A percentile compares a stretch with the other conserved stretches of the same genome.
phyloP scores from a whole-genome alignment of 2,797 vertebrate species.

The Poeciliopsis presidionis region DNA sequence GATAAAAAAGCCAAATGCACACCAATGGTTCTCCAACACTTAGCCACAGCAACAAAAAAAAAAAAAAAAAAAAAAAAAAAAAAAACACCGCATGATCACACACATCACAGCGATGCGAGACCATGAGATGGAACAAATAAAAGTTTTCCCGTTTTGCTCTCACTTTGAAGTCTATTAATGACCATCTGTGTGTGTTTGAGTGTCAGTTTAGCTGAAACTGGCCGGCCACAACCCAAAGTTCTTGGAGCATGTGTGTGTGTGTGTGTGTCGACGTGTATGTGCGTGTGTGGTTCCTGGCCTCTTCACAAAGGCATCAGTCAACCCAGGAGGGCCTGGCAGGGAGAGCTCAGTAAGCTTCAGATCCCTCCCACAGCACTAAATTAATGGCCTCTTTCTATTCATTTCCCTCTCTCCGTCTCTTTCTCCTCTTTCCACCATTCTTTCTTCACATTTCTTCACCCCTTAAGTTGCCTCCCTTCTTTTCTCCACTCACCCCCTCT shows the following conservation, averaged over 20 bases:
- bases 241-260: slow-evolving; percentile 43
- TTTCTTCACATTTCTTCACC: slow-evolving; percentile 71
- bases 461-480: slow-evolving; percentile 33
- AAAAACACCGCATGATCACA: slow-evolving; percentile 31
- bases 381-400: slow-evolving; percentile 82
- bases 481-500: slow-evolving; percentile 25
- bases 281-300: slow-evolving; percentile 74
- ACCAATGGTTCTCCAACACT: slow-evolving; percentile 12
- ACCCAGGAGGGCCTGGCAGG: slow-evolving; percentile 81
- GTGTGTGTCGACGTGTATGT: slow-evolving; percentile 41
- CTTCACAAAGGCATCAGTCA: slow-evolving; percentile 82
- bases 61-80: background rate
- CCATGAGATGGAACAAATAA: slow-evolving; percentile 57
- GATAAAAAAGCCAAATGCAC: background rate
- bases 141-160: slow-evolving; percentile 51
- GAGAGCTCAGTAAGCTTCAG: slow-evolving; percentile 77
- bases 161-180: slow-evolving; percentile 70
- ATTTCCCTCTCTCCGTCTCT: slow-evolving; percentile 58
- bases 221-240: slow-evolving; percentile 59
- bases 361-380: slow-evolving; percentile 81
- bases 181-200: slow-evolving; percentile 56
- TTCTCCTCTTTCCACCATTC: slow-evolving; percentile 65
- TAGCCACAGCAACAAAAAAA: slow-evolving; percentile 16
- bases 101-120: slow-evolving; percentile 51
- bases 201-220: slow-evolving; percentile 54